A percentile compares a stretch with the other conserved stretches of the same genome.
These are phyloP conservation scores for Drosophila saltans DNA, from an alignment of 1,140 invertebrate species.

Conservation along the genomic window DNA sequence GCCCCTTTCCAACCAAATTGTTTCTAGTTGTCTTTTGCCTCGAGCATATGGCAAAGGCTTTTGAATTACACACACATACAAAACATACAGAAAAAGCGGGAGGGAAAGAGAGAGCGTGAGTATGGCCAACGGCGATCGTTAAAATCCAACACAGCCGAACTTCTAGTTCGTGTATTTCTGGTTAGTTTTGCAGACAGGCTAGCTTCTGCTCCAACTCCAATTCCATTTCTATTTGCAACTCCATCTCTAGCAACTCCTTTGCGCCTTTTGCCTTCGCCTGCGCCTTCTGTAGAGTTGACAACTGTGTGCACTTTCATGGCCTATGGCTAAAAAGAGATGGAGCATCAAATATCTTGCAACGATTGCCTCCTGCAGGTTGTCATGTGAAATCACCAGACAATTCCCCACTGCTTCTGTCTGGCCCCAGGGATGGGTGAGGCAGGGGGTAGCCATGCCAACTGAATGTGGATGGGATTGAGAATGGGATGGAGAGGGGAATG, in stretches of 20 bases:
- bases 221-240: conserved; percentile 14
- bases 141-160: conserved; percentile 39
- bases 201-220: conserved; percentile 14
- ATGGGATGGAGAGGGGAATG: not conserved
- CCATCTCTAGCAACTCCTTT: not conserved
- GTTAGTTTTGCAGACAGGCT: conserved; percentile 1
- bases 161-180: conserved; percentile 27
- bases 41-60: conserved; percentile 46
- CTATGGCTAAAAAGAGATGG: conserved; percentile 45
- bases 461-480: not conserved
- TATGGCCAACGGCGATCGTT: conserved; percentile 64
- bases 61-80: conserved; percentile 46
- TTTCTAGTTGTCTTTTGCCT: conserved; percentile 18
- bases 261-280: not conserved
- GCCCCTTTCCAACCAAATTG: not conserved
- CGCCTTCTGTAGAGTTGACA: conserved; percentile 57
- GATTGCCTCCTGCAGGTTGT: conserved; percentile 65
- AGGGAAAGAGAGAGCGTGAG: conserved; percentile 8
- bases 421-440: not conserved
- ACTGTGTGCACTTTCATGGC: conserved; percentile 75
- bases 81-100: not conserved
- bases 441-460: too few relatives aligned
- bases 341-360: conserved; percentile 53
- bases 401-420: conserved; percentile 27
- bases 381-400: conserved; percentile 68